Base-by-base conservation (phyloP, 2,888 invertebrate genomes). In the Nematopogon swammerdamellus region DNA sequence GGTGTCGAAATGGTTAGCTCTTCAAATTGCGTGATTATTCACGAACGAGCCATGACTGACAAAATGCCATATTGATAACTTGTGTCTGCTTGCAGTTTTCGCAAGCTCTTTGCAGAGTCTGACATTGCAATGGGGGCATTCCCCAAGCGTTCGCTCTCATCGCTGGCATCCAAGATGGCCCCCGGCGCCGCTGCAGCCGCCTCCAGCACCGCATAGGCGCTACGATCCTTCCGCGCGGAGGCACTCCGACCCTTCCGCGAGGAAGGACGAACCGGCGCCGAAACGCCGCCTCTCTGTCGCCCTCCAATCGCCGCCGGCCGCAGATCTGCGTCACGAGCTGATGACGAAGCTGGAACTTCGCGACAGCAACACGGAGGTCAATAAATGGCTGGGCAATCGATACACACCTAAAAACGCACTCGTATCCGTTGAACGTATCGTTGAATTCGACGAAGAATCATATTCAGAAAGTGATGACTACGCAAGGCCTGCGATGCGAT, bases 61-160 rank as follows among this genome's bases (percentile, higher is more conserved):
- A n/a, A n/a, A n/a, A n/a, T n/a, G n/a, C n/a, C n/a, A n/a, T n/a
- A n/a, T n/a, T n/a, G n/a, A n/a, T n/a, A n/a, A n/a, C 5, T 25
- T 8, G 8, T 25, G 36, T 36, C 8, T 8, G 36, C 8, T 75
- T 75, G 44, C 79, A 92, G 92, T 85, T 93, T 93, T 85, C 90
- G 92, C 70, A 91, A 92, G 81, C 83, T 93, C 72, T 92, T 93
- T 84, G 89, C 89, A 71, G 92, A 92, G 72, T 83, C 85, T 73
- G 84, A 85, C 72, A 81, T 83, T 76, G 70, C 83, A 73, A 83
- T 86, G 68, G 83, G 87, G 62, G 85, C 86, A 65, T 90, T 91
- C 82, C 89, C 91, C 65, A 85, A 91, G 63, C 87, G 89, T 74
- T 88, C 89, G 76, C 81, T 90, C 65, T 88, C 91, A 63, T 85